Evolutionary conservation across 2,888 invertebrate species (phyloP).

Genomic region (Eueremaeus valkanovi): DNA sequence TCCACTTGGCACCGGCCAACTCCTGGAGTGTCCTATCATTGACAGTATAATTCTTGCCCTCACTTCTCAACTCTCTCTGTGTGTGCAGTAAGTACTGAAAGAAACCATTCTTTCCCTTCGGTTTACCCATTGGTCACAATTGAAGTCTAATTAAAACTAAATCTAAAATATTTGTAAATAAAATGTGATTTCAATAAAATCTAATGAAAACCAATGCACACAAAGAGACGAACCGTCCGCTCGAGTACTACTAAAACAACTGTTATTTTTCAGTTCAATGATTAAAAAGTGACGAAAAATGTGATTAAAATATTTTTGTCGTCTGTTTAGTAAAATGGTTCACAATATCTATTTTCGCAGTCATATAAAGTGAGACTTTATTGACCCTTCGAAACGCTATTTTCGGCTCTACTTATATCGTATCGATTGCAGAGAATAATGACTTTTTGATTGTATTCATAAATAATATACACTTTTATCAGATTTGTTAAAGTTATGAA

Average conservation of each 20-base stretch:
- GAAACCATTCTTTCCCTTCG: neutral
- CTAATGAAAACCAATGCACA: neutral
- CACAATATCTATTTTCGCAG: no score
- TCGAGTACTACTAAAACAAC: neutral
- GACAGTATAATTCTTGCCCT: neutral
- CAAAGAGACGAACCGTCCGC: neutral
- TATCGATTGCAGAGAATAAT: no score
- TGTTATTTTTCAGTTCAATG: no score
- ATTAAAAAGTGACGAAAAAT: neutral
- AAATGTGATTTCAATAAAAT: no score
- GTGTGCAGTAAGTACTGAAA: neutral
- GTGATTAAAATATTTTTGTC: neutral
- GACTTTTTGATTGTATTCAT: no score
- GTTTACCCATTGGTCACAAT: constrained; percentile 2
- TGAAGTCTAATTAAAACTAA: neutral
- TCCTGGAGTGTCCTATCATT: neutral
- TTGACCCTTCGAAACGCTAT: no score
- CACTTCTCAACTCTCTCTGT: neutral
- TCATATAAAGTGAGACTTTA: no score
- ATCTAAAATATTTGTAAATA: neutral
- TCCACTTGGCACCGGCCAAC: neutral
- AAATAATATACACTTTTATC: no score
- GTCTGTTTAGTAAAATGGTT: no score
- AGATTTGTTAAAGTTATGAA: no score
- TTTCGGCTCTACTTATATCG: no score